A percentile compares a stretch with the other conserved stretches of the same genome.
phyloP scores from a whole-genome alignment of 2,113 vertebrate species.

The Acrocephalus kingi region DNA sequence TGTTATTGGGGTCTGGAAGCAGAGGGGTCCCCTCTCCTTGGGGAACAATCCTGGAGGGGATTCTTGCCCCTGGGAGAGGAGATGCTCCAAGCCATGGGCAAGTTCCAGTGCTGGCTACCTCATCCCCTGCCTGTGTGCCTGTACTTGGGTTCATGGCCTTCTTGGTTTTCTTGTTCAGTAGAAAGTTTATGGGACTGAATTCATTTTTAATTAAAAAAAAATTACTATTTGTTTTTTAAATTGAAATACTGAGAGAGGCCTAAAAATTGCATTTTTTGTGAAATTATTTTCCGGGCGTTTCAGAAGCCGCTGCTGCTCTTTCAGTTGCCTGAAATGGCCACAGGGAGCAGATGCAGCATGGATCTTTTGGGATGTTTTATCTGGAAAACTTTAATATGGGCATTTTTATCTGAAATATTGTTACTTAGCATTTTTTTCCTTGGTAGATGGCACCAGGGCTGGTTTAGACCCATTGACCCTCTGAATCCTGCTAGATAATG shows the following conservation, averaged over 20 bases:
- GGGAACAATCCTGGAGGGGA: background rate
- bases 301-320: background rate
- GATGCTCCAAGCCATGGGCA: background rate
- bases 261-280: background rate
- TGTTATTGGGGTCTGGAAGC: background rate
- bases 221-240: background rate
- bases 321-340: background rate
- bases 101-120: background rate
- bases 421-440: background rate
- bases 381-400: background rate
- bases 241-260: background rate
- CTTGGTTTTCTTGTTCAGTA: background rate
- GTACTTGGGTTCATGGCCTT: background rate
- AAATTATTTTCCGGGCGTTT: background rate
- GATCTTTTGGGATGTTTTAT: background rate
- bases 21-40: rapidly evolving
- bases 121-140: background rate
- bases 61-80: background rate
- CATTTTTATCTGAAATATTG: background rate
- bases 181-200: background rate
- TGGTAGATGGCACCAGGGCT: background rate
- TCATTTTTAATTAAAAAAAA: no score
- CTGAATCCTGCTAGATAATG: background rate
- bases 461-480: background rate
- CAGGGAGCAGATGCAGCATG: background rate